Evolutionary conservation across 92 coral and sea anemone species (phyloP), one percentile per base, ranked within the genome.

Genomic region (Zoanthus gigantus): DNA sequence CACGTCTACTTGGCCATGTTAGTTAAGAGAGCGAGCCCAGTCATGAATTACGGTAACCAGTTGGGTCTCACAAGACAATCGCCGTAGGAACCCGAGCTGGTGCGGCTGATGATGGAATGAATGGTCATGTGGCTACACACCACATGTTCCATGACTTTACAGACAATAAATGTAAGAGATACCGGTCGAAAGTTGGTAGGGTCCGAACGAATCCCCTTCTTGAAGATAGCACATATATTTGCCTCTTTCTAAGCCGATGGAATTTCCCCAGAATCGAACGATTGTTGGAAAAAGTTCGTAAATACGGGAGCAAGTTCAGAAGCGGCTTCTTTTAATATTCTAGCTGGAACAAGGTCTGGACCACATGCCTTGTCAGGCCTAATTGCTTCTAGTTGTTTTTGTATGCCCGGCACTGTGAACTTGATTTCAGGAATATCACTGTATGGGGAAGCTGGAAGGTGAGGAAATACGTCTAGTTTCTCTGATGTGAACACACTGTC

Each of bases 401-500:
- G 50, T 74, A 76, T 76, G 28, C 75, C 90, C 54, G 16, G 77
- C 66, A 74, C 72, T 30, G 63, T 34, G 45, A 76, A 89, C 11
- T 23, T 23, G 23, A 23, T 23, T 23, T 23, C 23, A 23, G 23
- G 23, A 23, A 23, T 23, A 23, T 23, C 63, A 48, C 56, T 68
- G 52, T 69, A 74, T 65, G 91, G 79, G 12, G 47, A 57, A 11
- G 31, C 9, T 10, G 69, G 32, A 34, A 57, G 53, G 30, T 29
- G 34, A 7, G 84, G 84, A 28, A 79, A 29, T 34, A 18, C n/a
- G 65, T 30, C 45, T 31, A 79, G 44, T 63, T 61, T 53, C 76
- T 85, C 90, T 15, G 50, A n/a, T 16, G 89, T 89, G 32, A 89
- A 90, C 60, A 78, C 90, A 76, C 83, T 78, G 15, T 85, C 90